Evolutionary conservation across 2,888 invertebrate genomes (phyloP).

Genomic region (Leucophenga montana): DNA sequence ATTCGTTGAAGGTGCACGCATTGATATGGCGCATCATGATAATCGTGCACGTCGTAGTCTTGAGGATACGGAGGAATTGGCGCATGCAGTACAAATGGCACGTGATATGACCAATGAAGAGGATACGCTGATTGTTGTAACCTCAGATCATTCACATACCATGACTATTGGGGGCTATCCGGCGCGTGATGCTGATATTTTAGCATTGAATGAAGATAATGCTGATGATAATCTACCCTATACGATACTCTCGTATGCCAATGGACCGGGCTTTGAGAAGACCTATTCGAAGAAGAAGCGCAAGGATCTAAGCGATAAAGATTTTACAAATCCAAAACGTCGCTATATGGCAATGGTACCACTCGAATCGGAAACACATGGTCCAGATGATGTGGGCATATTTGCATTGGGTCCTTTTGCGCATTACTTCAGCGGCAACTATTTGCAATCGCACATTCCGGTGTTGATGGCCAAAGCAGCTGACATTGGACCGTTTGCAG

Average conservation of each 20-base stretch:
- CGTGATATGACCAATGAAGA: slow-evolving; percentile 76
- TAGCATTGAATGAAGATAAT: slow-evolving; percentile 74
- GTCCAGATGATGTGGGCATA: slow-evolving; percentile 85
- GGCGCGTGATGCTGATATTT: slow-evolving; percentile 70
- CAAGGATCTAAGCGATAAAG: slow-evolving; percentile 49
- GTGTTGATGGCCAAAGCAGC: slow-evolving; percentile 82
- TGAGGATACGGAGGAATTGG: slow-evolving; percentile 85
- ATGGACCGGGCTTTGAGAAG: slow-evolving; percentile 78
- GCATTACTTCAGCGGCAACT: slow-evolving; percentile 83
- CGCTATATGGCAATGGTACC: slow-evolving; percentile 77
- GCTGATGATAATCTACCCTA: slow-evolving; percentile 78
- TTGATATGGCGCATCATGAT: slow-evolving; percentile 76
- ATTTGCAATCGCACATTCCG: slow-evolving; percentile 85
- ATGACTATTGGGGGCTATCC: slow-evolving; percentile 85
- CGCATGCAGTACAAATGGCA: slow-evolving; percentile 80
- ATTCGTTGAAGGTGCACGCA: slow-evolving; percentile 79
- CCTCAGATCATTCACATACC: slow-evolving; percentile 86
- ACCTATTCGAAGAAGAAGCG: slow-evolving; percentile 54
- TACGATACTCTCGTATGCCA: slow-evolving; percentile 82
- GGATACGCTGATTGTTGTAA: slow-evolving; percentile 86
- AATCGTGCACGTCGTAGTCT: slow-evolving; percentile 80
- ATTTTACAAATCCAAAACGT: slow-evolving; percentile 50
- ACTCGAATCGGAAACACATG: slow-evolving; percentile 78
- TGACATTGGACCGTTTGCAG: slow-evolving; percentile 76
- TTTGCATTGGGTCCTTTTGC: slow-evolving; percentile 85